Percentiles rank a stretch among this genome's conserved stretches.
phyloP scores from a whole-genome alignment of 2,797 vertebrate species.

The Trachops cirrhosus region DNA sequence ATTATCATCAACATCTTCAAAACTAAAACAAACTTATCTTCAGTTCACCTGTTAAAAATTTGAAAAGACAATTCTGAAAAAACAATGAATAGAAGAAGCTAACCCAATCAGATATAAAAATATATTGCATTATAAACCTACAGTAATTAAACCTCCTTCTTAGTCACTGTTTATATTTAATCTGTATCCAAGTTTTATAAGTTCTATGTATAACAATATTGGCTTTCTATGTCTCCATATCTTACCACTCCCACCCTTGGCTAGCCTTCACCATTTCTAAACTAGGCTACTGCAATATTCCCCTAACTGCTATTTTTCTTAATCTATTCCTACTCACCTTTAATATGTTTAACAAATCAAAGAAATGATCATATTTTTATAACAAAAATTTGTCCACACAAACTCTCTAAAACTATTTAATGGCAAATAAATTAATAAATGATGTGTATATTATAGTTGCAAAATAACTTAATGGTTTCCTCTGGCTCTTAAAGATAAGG shows the following conservation, averaged over 20 bases:
- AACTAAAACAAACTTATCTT: no score
- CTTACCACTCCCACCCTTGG: background rate
- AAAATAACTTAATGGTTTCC: background rate
- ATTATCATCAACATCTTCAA: no score
- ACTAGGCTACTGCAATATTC: background rate
- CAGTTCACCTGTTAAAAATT: no score
- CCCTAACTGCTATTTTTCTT: background rate
- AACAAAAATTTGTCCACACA: background rate
- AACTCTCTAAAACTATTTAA: background rate
- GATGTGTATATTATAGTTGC: background rate
- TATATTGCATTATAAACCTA: no score
- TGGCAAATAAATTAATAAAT: background rate
- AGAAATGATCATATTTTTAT: background rate
- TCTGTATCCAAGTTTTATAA: background rate
- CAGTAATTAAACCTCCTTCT: background rate
- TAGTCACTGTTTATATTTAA: background rate
- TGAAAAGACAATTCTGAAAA: no score
- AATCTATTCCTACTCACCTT: background rate
- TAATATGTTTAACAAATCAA: background rate
- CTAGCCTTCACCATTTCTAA: background rate
- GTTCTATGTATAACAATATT: background rate
- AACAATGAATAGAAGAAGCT: no score
- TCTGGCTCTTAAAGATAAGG: background rate
- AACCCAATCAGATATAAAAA: no score
- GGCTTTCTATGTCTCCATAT: background rate